Percentiles rank a stretch among this genome's conserved stretches.
phyloP scores from a whole-genome alignment of 1,140 invertebrate species.

The Amphibalanus amphitrite region DNA sequence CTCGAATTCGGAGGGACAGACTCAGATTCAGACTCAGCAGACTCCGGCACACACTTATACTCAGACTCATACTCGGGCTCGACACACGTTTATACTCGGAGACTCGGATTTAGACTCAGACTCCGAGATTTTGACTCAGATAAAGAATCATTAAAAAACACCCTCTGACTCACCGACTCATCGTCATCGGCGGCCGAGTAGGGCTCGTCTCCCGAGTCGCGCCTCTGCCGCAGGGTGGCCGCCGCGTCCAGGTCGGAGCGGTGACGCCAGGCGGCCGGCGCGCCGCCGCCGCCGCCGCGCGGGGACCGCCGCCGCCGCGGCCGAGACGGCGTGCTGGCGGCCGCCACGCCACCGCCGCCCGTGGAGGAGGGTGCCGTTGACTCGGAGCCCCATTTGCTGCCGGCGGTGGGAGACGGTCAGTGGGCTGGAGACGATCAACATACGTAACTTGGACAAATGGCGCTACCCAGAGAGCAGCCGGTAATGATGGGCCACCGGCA shows the following conservation, averaged over 20 bases:
- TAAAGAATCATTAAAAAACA: too few relatives aligned
- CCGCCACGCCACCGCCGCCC: too few relatives aligned
- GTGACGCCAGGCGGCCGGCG: slow-evolving; percentile 4
- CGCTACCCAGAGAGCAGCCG: too few relatives aligned
- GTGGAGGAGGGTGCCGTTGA: slow-evolving; percentile 7
- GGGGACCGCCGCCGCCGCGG: slow-evolving; percentile 8
- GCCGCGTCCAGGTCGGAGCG: slow-evolving; percentile 1
- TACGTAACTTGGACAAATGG: too few relatives aligned
- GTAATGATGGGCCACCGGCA: too few relatives aligned
- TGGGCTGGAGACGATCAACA: too few relatives aligned
- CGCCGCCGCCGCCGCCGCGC: not conserved
- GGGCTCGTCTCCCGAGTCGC: slow-evolving; percentile 3
- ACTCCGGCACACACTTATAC: not conserved
- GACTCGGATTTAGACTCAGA: too few relatives aligned
- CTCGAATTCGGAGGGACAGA: too few relatives aligned
- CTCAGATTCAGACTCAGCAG: not conserved
- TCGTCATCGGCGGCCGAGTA: slow-evolving; percentile 10
- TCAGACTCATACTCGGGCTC: not conserved
- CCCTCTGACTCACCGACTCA: slow-evolving; percentile 9
- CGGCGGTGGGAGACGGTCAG: not conserved
- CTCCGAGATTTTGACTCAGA: too few relatives aligned
- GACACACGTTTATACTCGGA: not conserved
- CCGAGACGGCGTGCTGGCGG: slow-evolving; percentile 6
- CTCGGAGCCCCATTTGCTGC: slow-evolving; percentile 10
- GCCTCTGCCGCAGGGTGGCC: slow-evolving; percentile 4